phyloP scores from a whole-genome alignment of 2,797 vertebrate genomes.

The Oryzias dopingdopingensis region DNA sequence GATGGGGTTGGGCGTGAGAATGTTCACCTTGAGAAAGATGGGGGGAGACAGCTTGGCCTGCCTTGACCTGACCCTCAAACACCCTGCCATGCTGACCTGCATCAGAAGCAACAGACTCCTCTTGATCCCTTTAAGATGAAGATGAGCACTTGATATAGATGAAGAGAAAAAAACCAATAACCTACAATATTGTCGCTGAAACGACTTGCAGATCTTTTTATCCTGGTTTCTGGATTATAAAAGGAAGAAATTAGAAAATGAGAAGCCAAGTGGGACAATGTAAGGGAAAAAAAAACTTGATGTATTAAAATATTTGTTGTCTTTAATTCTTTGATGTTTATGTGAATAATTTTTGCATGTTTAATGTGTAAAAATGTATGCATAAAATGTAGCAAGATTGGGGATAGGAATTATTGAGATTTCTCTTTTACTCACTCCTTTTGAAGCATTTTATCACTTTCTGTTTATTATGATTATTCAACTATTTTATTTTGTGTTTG shows the following conservation, averaged over 20 bases:
- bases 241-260: neutral
- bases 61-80: constrained; percentile 53
- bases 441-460: no score
- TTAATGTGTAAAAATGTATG: no score
- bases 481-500: no score
- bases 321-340: no score
- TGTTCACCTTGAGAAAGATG: constrained; percentile 60
- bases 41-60: constrained; percentile 65
- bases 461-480: no score
- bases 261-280: no score
- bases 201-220: constrained; percentile 22
- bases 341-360: no score
- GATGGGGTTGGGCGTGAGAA: constrained; percentile 64
- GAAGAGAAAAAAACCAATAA: constrained; percentile 12
- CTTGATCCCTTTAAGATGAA: constrained; percentile 25
- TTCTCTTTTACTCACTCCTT: no score
- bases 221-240: constrained; percentile 28
- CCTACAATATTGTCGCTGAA: constrained; percentile 13
- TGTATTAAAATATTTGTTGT: no score
- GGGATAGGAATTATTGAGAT: no score
- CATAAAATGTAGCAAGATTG: no score
- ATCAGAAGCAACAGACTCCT: constrained; percentile 30
- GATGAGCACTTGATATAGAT: constrained; percentile 16
- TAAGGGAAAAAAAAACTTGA: no score
- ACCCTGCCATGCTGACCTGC: constrained; percentile 39